A percentile compares a stretch with the other conserved stretches of the same genome.
These are phyloP conservation scores for Halisarca cf. caerulea DNA, from an alignment of 37 sponge, comb jelly and placozoan genomes.

Conservation along the genomic window DNA sequence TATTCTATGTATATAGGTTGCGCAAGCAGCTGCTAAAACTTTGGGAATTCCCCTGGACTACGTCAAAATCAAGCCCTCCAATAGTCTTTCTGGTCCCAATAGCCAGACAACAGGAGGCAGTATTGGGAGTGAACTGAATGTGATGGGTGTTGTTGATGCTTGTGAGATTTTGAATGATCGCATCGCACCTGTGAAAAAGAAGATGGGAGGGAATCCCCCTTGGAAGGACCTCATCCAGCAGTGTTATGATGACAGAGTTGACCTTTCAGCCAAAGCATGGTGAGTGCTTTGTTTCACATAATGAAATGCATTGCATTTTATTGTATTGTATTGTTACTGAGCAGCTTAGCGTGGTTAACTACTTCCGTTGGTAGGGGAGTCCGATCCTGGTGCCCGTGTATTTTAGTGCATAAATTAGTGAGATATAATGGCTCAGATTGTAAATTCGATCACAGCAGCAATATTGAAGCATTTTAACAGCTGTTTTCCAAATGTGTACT, in stretches of 20 bases:
- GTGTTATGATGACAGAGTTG: slow-evolving; percentile 50
- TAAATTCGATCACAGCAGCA: too few species aligned
- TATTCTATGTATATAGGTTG: slow-evolving; percentile 55
- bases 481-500: too few species aligned
- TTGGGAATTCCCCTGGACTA: slow-evolving; percentile 66
- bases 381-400: too few species aligned
- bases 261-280: slow-evolving; percentile 58
- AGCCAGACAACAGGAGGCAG: slow-evolving; percentile 62
- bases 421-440: too few species aligned
- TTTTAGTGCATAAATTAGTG: too few species aligned
- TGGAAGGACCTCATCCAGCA: slow-evolving; percentile 58
- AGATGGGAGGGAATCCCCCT: slow-evolving; percentile 37
- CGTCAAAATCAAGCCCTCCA: slow-evolving; percentile 59
- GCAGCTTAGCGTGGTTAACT: too few species aligned
- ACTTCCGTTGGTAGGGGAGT: too few species aligned
- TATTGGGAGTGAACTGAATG: slow-evolving; percentile 62
- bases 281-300: too few species aligned
- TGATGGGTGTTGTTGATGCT: slow-evolving; percentile 56
- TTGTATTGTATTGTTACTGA: too few species aligned
- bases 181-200: slow-evolving; percentile 50
- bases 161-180: slow-evolving; percentile 58
- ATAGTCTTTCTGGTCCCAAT: slow-evolving; percentile 64
- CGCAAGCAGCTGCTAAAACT: slow-evolving; percentile 71
- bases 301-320: too few species aligned
- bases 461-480: too few species aligned